Evolutionary conservation across 2,888 invertebrate genomes (phyloP).

Genomic region (Thelaira solivaga): DNA sequence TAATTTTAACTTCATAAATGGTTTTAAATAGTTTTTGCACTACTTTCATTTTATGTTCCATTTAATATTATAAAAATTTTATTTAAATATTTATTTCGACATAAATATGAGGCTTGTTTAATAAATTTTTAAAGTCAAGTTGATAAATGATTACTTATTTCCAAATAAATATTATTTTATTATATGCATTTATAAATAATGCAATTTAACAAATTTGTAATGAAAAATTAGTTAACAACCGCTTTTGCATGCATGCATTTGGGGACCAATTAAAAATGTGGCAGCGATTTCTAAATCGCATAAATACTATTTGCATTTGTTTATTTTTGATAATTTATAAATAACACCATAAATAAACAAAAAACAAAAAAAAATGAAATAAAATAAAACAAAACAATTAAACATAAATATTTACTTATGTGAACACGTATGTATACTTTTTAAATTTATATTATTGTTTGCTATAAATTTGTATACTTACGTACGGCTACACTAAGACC

Average conservation of each 20-base stretch:
- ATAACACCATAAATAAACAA: not conserved
- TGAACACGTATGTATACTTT: not conserved
- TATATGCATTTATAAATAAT: not conserved
- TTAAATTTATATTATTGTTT: not conserved
- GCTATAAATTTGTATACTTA: not conserved
- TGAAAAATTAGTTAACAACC: not conserved
- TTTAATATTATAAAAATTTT: no score
- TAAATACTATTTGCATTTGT: constrained; percentile 16
- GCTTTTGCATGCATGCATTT: not conserved
- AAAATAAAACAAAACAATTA: not conserved
- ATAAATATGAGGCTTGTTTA: no score
- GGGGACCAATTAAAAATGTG: constrained; percentile 23
- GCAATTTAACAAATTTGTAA: not conserved
- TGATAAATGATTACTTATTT: not conserved
- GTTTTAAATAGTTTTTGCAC: no score
- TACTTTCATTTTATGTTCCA: no score
- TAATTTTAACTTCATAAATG: no score
- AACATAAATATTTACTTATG: no score
- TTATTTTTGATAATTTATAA: constrained; percentile 12
- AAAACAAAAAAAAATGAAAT: not conserved
- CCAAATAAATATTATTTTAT: constrained; percentile 10
- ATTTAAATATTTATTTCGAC: no score
- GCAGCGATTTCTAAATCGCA: not conserved
- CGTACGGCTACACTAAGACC: no score
- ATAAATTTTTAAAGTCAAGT: no score